Conservation (phyloP, 2,888 invertebrate genomes). For the Andrena bicolor region DNA sequence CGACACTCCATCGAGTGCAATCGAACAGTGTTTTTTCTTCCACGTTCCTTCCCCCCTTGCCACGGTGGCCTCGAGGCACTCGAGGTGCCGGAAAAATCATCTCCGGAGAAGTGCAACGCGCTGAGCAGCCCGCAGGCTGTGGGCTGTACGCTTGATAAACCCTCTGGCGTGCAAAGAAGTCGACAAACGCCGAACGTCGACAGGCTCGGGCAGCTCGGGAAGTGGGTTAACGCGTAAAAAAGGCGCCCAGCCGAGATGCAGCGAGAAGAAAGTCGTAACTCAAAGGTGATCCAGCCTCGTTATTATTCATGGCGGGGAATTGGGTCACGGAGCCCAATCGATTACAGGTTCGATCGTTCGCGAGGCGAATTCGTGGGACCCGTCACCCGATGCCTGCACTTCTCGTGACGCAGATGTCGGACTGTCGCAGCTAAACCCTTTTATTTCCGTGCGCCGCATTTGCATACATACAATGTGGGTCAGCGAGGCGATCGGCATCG, state of each 20-base stretch:
- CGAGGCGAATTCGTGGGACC: slow-evolving; percentile 33
- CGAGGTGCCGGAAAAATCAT: slow-evolving; percentile 29
- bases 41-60: neutral
- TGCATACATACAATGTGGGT: slow-evolving; percentile 66
- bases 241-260: slow-evolving; percentile 22
- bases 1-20: slow-evolving; percentile 51
- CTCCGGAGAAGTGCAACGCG: slow-evolving; percentile 6
- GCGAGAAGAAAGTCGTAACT: slow-evolving; percentile 54
- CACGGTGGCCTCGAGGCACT: slow-evolving; percentile 40
- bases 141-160: slow-evolving; percentile 18
- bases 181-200: neutral
- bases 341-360: slow-evolving; percentile 46
- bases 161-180: neutral
- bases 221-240: slow-evolving; percentile 52
- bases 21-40: slow-evolving; percentile 48
- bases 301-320: slow-evolving; percentile 59
- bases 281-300: slow-evolving; percentile 47
- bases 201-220: neutral
- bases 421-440: too few species aligned
- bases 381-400: neutral
- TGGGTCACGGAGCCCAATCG: slow-evolving; percentile 50
- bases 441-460: neutral
- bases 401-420: neutral
- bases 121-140: neutral
- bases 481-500: slow-evolving; percentile 67